Evolutionary conservation across 2,888 invertebrate species (phyloP).

Genomic region (Tachina fera): DNA sequence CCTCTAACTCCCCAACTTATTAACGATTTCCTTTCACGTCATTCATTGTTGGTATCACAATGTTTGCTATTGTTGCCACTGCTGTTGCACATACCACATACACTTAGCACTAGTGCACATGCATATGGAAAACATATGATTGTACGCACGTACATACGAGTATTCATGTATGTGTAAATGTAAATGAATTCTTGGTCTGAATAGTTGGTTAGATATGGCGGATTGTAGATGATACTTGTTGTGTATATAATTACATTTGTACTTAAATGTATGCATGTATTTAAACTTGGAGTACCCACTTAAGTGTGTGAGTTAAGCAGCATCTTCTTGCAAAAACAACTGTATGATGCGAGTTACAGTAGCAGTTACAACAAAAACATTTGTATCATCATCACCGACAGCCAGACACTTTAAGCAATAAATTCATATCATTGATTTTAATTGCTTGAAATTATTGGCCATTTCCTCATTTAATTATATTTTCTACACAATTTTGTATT

Average conservation of each 20-base stretch:
- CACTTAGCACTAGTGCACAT: not conserved
- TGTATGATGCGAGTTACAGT: conserved; percentile 48
- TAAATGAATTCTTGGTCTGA: conserved; percentile 38
- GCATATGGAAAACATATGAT: not conserved
- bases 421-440: conserved; percentile 48
- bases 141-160: not conserved
- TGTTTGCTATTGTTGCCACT: conserved; percentile 63
- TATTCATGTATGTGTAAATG: not conserved
- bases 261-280: conserved; percentile 6
- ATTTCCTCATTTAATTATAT: not conserved
- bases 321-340: conserved; percentile 30
- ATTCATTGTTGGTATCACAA: conserved; percentile 61
- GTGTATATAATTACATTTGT: conserved; percentile 28
- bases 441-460: conserved; percentile 1
- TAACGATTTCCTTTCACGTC: conserved; percentile 39
- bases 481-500: too few species aligned
- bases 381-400: conserved; percentile 51
- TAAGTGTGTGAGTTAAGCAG: conserved; percentile 59
- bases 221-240: conserved; percentile 59
- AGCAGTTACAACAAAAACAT: conserved; percentile 63
- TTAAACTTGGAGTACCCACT: conserved; percentile 50
- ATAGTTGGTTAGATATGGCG: conserved; percentile 36
- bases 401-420: conserved; percentile 41
- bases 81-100: conserved; percentile 22
- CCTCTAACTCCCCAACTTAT: conserved; percentile 28